A percentile compares a stretch with the other conserved stretches of the same genome.
These are phyloP conservation scores for Galemys pyrenaicus DNA, from an alignment of 2,113 vertebrate species.

Conservation along the genomic window DNA sequence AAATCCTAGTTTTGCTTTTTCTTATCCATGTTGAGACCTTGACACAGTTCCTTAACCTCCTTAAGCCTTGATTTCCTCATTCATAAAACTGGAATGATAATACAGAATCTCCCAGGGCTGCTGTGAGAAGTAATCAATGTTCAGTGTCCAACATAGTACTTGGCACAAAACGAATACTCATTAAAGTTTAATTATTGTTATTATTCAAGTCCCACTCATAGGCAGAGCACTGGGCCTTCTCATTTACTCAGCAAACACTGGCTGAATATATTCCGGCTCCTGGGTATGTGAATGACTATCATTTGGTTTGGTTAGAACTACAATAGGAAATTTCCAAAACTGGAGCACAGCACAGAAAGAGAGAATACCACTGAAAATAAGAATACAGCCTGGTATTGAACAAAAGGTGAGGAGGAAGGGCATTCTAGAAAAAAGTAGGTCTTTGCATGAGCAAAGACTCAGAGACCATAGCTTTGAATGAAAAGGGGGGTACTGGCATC, in stretches of 20 bases:
- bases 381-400: not conserved
- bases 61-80: not conserved
- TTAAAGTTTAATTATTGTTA: not conserved
- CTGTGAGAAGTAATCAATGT: not conserved
- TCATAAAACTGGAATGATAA: not conserved
- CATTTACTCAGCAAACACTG: not conserved
- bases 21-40: not conserved
- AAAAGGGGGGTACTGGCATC: not conserved
- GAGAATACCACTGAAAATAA: not conserved
- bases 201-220: not conserved
- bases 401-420: not conserved
- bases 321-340: slow-evolving; percentile 32
- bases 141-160: not conserved
- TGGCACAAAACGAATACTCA: not conserved
- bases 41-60: slow-evolving; percentile 41
- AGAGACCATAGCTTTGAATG: not conserved
- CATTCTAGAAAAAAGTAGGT: slow-evolving; percentile 27
- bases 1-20: not conserved
- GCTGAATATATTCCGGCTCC: not conserved
- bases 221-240: not conserved
- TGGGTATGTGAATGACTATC: not conserved
- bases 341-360: slow-evolving; percentile 3
- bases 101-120: not conserved
- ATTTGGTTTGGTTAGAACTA: not conserved
- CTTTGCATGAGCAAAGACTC: not conserved